Evolutionary conservation across 2,113 vertebrate species (phyloP).

Genomic region (Upupa epops): DNA sequence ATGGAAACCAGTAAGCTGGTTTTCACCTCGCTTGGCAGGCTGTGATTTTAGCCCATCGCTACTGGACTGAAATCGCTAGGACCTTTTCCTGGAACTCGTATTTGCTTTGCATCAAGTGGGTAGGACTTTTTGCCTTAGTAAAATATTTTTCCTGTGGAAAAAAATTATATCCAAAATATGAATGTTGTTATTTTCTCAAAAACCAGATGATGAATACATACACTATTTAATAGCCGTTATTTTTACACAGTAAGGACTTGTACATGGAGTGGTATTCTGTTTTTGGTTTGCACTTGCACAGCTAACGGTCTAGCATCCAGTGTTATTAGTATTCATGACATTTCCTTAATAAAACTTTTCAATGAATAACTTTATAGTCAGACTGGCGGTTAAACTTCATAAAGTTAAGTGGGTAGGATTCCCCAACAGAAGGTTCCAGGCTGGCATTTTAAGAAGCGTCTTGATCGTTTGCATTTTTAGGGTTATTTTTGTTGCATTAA

Average conservation of each 20-base stretch:
- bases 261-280: background rate
- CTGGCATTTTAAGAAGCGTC: conserved; percentile 29
- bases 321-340: conserved; percentile 33
- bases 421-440: conserved; percentile 31
- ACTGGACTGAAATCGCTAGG: background rate
- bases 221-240: background rate
- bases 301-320: conserved; percentile 21
- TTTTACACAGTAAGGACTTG: background rate
- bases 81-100: background rate
- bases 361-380: conserved; percentile 44
- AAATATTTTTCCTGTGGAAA: background rate
- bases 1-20: background rate
- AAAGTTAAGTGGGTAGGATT: conserved; percentile 41
- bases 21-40: background rate
- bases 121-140: background rate
- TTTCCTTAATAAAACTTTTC: conserved; percentile 59
- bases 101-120: background rate
- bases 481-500: conserved; percentile 49
- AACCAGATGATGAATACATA: background rate
- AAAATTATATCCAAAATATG: background rate
- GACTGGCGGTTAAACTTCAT: conserved; percentile 45
- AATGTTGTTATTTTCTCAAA: background rate
- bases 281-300: background rate
- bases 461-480: conserved; percentile 47
- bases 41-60: background rate